Percentiles rank a stretch among this genome's conserved stretches.
Conservation (phyloP, 2,888 invertebrate genomes). For the Napeogenes inachia region DNA sequence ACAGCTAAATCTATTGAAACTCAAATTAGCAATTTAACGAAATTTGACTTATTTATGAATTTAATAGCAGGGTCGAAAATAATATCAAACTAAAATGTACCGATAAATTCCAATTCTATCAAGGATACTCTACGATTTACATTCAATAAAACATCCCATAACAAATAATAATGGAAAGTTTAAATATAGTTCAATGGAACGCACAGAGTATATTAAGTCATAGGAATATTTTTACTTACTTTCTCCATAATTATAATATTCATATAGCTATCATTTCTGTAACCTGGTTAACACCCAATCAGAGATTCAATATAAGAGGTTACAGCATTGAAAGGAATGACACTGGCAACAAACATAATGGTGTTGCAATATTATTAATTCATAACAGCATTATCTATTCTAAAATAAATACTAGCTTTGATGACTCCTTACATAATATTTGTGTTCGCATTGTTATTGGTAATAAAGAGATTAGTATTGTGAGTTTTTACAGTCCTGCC, state of each 20-base stretch:
- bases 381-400: conserved; percentile 10
- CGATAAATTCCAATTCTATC: too few species aligned
- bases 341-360: conserved; percentile 14
- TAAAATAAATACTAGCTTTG: conserved; percentile 10
- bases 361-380: conserved; percentile 11
- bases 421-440: conserved; percentile 12
- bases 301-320: conserved; percentile 10
- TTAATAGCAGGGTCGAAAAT: conserved; percentile 9
- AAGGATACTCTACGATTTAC: too few species aligned
- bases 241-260: too few species aligned
- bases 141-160: too few species aligned
- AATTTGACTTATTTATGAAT: conserved; percentile 11
- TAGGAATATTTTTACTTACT: too few species aligned
- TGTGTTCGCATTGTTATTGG: not conserved
- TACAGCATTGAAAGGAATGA: conserved; percentile 7
- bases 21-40: conserved; percentile 9
- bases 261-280: not conserved
- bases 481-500: conserved; percentile 13
- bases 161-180: too few species aligned
- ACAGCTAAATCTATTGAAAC: conserved; percentile 5
- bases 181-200: too few species aligned
- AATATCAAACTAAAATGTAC: not conserved
- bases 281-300: not conserved
- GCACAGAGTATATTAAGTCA: too few species aligned
- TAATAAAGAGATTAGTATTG: not conserved